Evolutionary conservation across 2,888 invertebrate genomes (phyloP).

Genomic region (Ctena decussata): DNA sequence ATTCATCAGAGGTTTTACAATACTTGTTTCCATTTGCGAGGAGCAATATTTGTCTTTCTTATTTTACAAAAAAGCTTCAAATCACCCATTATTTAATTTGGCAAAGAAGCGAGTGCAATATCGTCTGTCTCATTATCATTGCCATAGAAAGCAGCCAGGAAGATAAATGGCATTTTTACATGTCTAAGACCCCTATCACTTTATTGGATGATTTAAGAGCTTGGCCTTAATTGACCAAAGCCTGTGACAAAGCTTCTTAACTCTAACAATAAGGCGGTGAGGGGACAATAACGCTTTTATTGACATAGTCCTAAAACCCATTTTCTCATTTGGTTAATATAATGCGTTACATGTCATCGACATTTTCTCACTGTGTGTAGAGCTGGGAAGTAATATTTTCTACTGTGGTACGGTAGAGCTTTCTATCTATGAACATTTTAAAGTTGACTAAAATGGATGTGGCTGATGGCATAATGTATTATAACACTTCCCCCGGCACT

Average conservation of each 20-base stretch:
- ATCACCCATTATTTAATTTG: constrained; percentile 9
- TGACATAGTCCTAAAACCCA: not conserved
- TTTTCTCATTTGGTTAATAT: too few species aligned
- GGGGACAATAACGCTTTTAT: not conserved
- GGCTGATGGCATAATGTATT: too few species aligned
- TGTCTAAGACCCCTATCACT: constrained; percentile 12
- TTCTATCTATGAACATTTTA: too few species aligned
- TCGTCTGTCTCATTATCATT: not conserved
- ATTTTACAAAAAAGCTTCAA: not conserved
- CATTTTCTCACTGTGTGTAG: too few species aligned
- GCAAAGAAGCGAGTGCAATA: not conserved
- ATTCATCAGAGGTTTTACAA: not conserved
- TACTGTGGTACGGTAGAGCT: too few species aligned
- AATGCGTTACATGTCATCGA: too few species aligned
- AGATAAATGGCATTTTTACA: constrained; percentile 7
- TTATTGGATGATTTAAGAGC: constrained; percentile 14
- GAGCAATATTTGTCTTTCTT: not conserved
- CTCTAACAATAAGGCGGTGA: not conserved
- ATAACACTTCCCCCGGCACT: too few species aligned
- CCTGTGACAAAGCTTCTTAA: not conserved
- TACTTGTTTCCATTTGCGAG: not conserved
- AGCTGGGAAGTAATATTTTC: too few species aligned
- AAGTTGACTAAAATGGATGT: too few species aligned
- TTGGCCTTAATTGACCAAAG: constrained; percentile 14
- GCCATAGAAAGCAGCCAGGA: not conserved